phyloP scores from a whole-genome alignment of 1,140 invertebrate genomes.

The Druon quercuslanigerum region DNA sequence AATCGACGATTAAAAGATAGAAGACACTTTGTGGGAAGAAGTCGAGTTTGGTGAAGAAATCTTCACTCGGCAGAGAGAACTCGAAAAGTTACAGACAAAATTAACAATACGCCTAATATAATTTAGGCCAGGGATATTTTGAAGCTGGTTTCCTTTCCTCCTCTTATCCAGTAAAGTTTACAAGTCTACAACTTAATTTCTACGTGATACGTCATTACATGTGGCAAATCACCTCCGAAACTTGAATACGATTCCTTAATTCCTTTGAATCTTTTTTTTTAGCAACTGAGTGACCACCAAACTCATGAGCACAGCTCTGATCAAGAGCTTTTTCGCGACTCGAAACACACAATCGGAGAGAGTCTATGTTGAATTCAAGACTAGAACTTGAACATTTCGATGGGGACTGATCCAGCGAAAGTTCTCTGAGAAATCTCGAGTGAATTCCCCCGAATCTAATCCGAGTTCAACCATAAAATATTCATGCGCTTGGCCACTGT shows the following conservation, averaged over 20 bases:
- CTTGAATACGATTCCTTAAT: neutral
- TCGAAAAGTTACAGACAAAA: neutral
- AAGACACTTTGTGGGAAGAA: constrained; percentile 1
- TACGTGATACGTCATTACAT: constrained; percentile 3
- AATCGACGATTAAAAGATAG: neutral
- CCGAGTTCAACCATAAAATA: constrained; percentile 4
- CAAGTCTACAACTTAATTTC: neutral
- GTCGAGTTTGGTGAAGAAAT: neutral
- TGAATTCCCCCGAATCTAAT: neutral
- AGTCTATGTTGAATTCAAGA: neutral
- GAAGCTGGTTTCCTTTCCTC: neutral
- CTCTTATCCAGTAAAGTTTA: neutral
- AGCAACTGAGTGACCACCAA: neutral
- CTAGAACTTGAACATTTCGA: neutral
- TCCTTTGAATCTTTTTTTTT: neutral
- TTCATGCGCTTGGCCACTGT: constrained; percentile 21
- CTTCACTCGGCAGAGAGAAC: neutral
- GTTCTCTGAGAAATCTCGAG: neutral
- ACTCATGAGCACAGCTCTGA: constrained; percentile 5
- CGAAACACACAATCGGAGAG: neutral
- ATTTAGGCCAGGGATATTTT: too few relatives aligned
- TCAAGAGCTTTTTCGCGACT: neutral
- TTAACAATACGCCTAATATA: too few relatives aligned
- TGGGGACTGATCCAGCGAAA: neutral
- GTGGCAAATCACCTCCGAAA: neutral